Base-by-base conservation (phyloP, 2,797 vertebrate species). In the Menidia menidia region DNA sequence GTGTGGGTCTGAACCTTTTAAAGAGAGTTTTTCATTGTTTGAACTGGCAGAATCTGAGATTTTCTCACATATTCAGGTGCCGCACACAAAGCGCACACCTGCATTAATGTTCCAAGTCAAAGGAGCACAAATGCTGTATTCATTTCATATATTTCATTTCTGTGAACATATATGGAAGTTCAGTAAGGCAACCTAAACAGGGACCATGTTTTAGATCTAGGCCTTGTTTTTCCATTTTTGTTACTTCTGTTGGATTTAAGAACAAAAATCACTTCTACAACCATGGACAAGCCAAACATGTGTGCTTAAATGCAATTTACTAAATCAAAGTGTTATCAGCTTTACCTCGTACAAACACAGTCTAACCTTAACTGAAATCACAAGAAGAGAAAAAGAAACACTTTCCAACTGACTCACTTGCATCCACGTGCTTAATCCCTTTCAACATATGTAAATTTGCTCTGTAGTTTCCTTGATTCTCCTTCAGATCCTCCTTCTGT, bases 1-100 rank as follows among this genome's bases (percentile, higher is more conserved):
- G 75, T 64, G 68, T 77, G 52, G 44, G 47, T 64, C 67, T 78
- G 80, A 61, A 60, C 51, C 61, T 75, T 76, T 81, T 52, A 82
- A 39, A 0, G 59, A 54, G 18, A 61, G 55, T 55, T 71, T 70
- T 71, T 70, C 53, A 6, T 62, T 56, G 69, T 82, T 82, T 84
- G 71, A 88, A 82, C 81, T 59, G 61, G 53, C 18, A 60, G 60
- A 73, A 78, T 72, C 43, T n/a, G 47, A 59, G 35, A 48, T 47
- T 77, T 77, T 56, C 52, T 54, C 63, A 45, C 62, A 63, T 33
- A 41, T 64, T 60, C 51, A 79, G 62, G 43, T 60, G 58, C 42
- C 7, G 41, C 53, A 60, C 16, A 70, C 50, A 55, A 74, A 71
- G 47, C 41, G 41, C 48, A 63, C 32, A 68, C 48, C 67, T 82